Evolutionary conservation across 92 coral and sea anemone genomes (phyloP), one percentile per base, ranked within the genome.

Genomic region (Pocillopora meandrina): DNA sequence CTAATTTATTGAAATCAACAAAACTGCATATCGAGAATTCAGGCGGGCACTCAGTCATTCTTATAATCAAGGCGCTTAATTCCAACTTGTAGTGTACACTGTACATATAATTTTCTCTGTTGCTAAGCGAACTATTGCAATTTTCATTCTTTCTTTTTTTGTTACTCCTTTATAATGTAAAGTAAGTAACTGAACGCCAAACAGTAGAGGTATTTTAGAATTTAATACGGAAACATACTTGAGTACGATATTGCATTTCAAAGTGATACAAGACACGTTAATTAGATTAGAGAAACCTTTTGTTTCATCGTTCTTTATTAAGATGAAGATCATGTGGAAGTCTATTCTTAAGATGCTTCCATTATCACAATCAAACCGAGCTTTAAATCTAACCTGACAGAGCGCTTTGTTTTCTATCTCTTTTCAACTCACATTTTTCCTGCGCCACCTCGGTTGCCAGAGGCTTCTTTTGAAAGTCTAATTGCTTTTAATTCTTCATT

Each of bases 401-500:
- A 12, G 52, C 26, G 58, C 65, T 80, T 67, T 80, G 75, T 56
- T 31, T 71, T 71, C 33, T 52, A 31, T 11, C 84, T 23, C 20
- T 33, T 70, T 42, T 68, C 35, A 17, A 20, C 34, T 17, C 23
- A 20, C 77, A 81, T 81, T 81, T 68, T 81, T 81, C 12, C 18
- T 20, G 36, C 36, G 35, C 1, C 66, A 9, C 12, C 20, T 35
- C 9, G 67, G 85, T 81, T 81, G 76, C 65, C 76, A 69, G n/a
- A 81, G 76, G 18, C 68, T 56, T 23, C 73, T 64, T 78, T 78
- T 79, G 66, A 81, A 81, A 69, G 76, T 21, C 77, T 81, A 68
- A 65, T 78, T 19, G 59, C 72, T 78, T 78, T 78, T 61, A 77
- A 80, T 56, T 81, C 76, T 57, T 56, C 35, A 56, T 56, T 58